Base-by-base conservation (phyloP, 2,888 invertebrate species). In the Leptothorax acervorum region DNA sequence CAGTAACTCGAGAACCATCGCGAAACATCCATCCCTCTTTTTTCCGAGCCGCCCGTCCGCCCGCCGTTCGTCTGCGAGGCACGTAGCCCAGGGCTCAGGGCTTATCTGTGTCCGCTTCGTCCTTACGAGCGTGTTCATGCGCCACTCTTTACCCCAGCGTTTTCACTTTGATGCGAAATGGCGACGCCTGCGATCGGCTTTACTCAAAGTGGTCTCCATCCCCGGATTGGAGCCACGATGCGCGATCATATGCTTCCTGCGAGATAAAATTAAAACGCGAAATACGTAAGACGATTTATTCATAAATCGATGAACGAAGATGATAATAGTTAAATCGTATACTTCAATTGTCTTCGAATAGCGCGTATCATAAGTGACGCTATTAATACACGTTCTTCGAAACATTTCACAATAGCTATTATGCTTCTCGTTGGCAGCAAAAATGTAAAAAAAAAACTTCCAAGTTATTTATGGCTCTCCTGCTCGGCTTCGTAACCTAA, bases 1-100 rank as follows among this genome's bases (percentile, higher is more conserved):
- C 82, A 84, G 92, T 92, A 93, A 93, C 92, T 90, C 86, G 91
- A 93, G 93, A 92, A 92, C 90, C 87, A 85, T 88, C 86, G 86
- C 86, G 90, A 82, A 88, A 86, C 89, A 87, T 87, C 79, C 83
- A 73, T 82, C 73, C 84, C 66, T 85, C 89, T 82, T 70, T 71
- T 42, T 66, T 53, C 82, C 23, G 31, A 45, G 18, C 51, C 15
- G 57, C 63, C 74, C 35, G 75, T 45, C 45, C 70, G 8, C 53
- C 15, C 35, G 45, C 62, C 23, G 78, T 79, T 81, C 60, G 79
- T 79, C 39, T 81, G 79, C 79, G 74, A 60, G 60, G 79, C 79
- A 73, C 79, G 79, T 79, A 79, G 48, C 42, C 55, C 55, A 18
- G 73, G 79, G 48, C 57, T 60, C 35, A 28, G 48, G 60, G 74